These are phyloP conservation scores for Hyperopisus bebe DNA, from an alignment of 2,113 vertebrate genomes.

Conservation along the genomic window DNA sequence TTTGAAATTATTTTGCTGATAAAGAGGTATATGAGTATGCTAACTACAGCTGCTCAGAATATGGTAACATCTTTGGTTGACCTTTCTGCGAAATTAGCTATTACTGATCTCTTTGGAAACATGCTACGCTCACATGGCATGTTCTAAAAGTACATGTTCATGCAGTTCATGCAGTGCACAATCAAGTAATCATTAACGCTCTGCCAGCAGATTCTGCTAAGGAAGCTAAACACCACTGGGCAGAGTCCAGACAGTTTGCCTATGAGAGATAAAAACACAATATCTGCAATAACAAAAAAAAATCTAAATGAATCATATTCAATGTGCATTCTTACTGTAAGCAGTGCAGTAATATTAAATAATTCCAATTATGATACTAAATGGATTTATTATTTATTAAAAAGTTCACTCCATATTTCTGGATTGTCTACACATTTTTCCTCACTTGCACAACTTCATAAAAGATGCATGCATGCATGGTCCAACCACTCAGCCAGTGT, in stretches of 20 bases:
- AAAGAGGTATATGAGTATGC: not conserved
- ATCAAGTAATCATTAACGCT: not conserved
- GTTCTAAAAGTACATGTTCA: not conserved
- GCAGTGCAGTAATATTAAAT: not conserved
- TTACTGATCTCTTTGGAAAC: not conserved
- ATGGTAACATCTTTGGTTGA: not conserved
- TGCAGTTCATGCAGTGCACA: not conserved
- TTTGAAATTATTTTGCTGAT: not conserved
- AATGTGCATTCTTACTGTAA: not conserved
- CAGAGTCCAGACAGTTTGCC: not conserved
- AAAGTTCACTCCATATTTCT: not conserved
- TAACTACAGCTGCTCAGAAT: not conserved
- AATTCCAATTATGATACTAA: not conserved
- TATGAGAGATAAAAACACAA: not conserved
- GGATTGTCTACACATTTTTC: not conserved
- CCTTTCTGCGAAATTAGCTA: not conserved
- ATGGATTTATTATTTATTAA: not conserved
- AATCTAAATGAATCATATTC: not conserved
- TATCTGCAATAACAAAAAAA: not conserved
- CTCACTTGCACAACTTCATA: not conserved
- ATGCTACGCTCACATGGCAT: not conserved
- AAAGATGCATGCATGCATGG: not conserved
- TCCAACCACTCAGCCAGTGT: not conserved
- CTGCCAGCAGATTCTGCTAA: not conserved
- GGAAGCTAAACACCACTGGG: not conserved